These are phyloP conservation scores for Dinoponera quadriceps DNA, from an alignment of 1,140 invertebrate species.

Conservation along the genomic window DNA sequence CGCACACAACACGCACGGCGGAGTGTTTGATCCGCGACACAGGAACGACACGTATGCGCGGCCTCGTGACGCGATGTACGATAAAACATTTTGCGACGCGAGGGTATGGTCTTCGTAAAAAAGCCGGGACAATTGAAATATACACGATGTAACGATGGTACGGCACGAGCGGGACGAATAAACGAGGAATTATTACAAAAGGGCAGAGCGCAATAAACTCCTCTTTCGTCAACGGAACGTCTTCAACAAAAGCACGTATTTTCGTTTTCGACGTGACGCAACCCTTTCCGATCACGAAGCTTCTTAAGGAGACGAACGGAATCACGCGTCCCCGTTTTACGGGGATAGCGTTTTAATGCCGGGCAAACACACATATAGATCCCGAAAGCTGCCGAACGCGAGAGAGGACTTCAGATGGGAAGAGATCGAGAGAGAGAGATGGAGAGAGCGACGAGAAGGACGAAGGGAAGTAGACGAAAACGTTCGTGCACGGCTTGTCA, in stretches of 20 bases:
- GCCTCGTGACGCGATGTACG: background rate
- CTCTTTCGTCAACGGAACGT: background rate
- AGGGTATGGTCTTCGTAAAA: background rate
- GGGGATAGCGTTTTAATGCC: slow-evolving; percentile 72
- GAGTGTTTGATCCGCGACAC: background rate
- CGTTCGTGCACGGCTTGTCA: slow-evolving; percentile 73
- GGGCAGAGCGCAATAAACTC: slow-evolving; percentile 21
- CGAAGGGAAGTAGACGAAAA: slow-evolving; percentile 72
- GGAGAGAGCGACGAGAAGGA: slow-evolving; percentile 10
- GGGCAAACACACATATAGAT: slow-evolving; percentile 68
- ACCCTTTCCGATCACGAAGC: slow-evolving; percentile 47
- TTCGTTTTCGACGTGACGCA: slow-evolving; percentile 31
- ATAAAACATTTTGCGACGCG: background rate
- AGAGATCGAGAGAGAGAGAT: slow-evolving; percentile 33
- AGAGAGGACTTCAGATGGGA: slow-evolving; percentile 40
- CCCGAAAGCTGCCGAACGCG: slow-evolving; percentile 52
- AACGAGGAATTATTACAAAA: slow-evolving; percentile 5
- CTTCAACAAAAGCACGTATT: slow-evolving; percentile 6
- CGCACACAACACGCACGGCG: slow-evolving; percentile 1
- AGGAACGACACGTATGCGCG: background rate
- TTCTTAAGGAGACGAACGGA: slow-evolving; percentile 65
- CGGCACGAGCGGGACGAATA: background rate
- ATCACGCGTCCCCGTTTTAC: slow-evolving; percentile 67
- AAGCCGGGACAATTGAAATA: background rate
- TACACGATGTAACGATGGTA: background rate